phyloP scores from a whole-genome alignment of 1,140 invertebrate species.

The Pectinophora gossypiella region DNA sequence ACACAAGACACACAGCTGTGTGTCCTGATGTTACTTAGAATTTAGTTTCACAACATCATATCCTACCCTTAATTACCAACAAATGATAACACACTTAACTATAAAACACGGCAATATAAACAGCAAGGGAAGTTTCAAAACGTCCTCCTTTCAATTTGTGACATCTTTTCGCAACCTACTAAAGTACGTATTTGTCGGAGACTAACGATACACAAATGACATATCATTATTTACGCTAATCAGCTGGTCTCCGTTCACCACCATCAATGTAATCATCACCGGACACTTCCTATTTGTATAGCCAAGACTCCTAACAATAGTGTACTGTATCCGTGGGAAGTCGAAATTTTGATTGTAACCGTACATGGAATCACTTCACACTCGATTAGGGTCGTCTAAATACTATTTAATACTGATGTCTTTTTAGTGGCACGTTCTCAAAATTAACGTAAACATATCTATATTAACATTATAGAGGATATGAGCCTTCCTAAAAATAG shows the following conservation, averaged over 20 bases:
- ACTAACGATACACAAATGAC: constrained; percentile 23
- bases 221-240: constrained; percentile 47
- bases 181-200: not conserved
- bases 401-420: too few species aligned
- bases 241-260: constrained; percentile 16
- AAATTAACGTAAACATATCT: too few species aligned
- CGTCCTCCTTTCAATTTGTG: not conserved
- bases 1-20: too few species aligned
- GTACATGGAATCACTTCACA: too few species aligned
- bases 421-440: too few species aligned
- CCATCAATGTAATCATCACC: constrained; percentile 37
- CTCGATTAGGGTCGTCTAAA: too few species aligned
- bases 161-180: constrained; percentile 2
- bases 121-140: not conserved
- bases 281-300: constrained; percentile 38
- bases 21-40: too few species aligned
- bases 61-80: too few species aligned
- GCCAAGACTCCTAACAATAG: constrained; percentile 29
- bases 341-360: constrained; percentile 17
- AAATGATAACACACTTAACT: too few species aligned
- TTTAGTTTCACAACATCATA: too few species aligned
- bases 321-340: constrained; percentile 44
- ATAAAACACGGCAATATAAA: constrained; percentile 2
- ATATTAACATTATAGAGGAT: too few species aligned
- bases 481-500: too few species aligned